Conservation (phyloP, 2,113 vertebrate genomes). For the Manacus vitellinus region DNA sequence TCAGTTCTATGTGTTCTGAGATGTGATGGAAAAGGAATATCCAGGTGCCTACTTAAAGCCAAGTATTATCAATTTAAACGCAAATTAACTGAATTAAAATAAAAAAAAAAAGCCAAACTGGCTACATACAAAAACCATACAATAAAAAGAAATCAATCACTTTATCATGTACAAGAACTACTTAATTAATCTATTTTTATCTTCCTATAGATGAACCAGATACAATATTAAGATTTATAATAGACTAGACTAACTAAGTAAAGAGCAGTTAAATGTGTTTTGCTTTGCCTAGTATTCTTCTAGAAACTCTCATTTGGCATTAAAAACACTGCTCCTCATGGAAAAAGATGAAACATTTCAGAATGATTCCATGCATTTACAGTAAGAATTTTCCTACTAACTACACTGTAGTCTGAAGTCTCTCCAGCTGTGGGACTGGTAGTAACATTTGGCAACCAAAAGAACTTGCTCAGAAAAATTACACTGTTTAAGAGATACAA, state of each 20-base stretch:
- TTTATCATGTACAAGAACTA: neutral
- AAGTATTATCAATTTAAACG: slow-evolving; percentile 52
- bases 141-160: neutral
- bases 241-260: neutral
- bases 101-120: slow-evolving; percentile 6
- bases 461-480: neutral
- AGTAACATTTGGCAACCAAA: neutral
- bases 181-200: slow-evolving; percentile 51
- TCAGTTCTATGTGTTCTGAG: neutral
- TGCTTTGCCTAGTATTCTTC: neutral
- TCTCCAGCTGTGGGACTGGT: rapidly evolving
- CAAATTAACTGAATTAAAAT: slow-evolving; percentile 27
- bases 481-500: neutral
- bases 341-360: neutral
- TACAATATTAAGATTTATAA: slow-evolving; percentile 32
- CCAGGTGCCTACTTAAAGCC: neutral
- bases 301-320: neutral
- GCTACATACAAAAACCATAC: neutral
- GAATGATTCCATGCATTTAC: neutral
- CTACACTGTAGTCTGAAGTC: neutral
- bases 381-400: neutral
- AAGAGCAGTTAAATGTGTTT: slow-evolving; percentile 16
- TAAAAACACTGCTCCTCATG: neutral
- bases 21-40: slow-evolving; percentile 1
- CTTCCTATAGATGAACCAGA: neutral